Evolutionary conservation across 2,797 vertebrate species (phyloP).

Genomic region (Sardinella longiceps): DNA sequence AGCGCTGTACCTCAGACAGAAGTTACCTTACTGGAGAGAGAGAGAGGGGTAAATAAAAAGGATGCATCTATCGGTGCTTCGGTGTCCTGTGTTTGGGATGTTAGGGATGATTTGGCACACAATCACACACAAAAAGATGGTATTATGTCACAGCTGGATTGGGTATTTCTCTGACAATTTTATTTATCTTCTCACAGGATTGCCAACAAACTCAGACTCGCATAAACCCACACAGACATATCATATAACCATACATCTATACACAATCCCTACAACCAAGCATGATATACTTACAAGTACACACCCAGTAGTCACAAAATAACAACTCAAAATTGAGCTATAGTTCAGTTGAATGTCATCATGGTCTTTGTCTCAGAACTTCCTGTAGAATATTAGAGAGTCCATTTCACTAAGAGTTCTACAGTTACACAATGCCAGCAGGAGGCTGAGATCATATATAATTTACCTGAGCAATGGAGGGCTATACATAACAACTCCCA

Average conservation of each 20-base stretch:
- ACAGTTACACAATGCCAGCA: background rate
- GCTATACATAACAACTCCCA: background rate
- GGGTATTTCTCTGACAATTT: background rate
- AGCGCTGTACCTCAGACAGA: background rate
- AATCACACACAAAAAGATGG: background rate
- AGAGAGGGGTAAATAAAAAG: background rate
- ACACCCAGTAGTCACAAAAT: background rate
- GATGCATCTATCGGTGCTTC: background rate
- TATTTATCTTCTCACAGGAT: background rate
- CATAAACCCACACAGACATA: background rate
- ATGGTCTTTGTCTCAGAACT: background rate
- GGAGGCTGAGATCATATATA: background rate
- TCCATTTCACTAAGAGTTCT: background rate
- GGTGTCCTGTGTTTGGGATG: background rate
- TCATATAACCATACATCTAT: background rate
- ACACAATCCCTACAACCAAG: background rate
- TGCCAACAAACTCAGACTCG: background rate
- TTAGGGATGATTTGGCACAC: background rate
- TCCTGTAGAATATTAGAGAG: background rate
- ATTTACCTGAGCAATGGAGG: constrained; percentile 6
- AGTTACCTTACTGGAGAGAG: background rate
- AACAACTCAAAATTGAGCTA: background rate
- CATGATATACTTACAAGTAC: background rate
- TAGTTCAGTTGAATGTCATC: background rate
- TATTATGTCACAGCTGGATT: background rate